phyloP scores from a whole-genome alignment of 1,140 invertebrate species.

The Tetragnatha versicolor region DNA sequence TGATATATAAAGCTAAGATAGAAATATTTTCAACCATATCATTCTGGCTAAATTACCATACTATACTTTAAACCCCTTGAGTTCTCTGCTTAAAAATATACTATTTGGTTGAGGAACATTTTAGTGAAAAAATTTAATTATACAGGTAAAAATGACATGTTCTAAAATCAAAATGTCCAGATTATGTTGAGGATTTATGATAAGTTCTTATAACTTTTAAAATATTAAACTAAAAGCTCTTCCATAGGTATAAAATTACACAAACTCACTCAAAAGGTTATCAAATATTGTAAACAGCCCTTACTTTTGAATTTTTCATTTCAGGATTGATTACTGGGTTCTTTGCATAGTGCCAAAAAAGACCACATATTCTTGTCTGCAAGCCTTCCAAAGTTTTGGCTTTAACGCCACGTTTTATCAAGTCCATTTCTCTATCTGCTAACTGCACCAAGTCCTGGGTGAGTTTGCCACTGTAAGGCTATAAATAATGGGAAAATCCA shows the following conservation, averaged over 20 bases:
- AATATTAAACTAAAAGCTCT: not conserved
- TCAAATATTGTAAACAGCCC: too few relatives aligned
- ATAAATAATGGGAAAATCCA: too few relatives aligned
- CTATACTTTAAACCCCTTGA: too few relatives aligned
- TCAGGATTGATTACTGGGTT: conserved; percentile 43
- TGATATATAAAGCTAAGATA: too few relatives aligned
- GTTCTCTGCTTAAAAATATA: not conserved
- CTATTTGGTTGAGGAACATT: not conserved
- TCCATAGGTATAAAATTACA: too few relatives aligned
- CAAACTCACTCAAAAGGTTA: too few relatives aligned
- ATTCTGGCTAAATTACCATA: too few relatives aligned
- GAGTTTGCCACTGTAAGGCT: conserved; percentile 25
- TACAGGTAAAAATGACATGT: not conserved
- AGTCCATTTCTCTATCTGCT: conserved; percentile 44
- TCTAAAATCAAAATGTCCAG: not conserved
- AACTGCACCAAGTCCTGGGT: conserved; percentile 23
- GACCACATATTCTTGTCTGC: conserved; percentile 7
- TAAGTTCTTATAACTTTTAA: not conserved
- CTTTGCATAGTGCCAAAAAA: conserved; percentile 44
- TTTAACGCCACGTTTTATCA: conserved; percentile 32
- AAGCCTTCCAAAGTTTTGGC: conserved; percentile 19
- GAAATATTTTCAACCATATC: too few relatives aligned
- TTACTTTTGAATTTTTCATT: conserved; percentile 23
- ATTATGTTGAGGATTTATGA: not conserved
- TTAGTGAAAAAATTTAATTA: not conserved